Evolutionary conservation across 2,797 vertebrate species (phyloP).

Genomic region (Sternarchorhynchus goeldii): DNA sequence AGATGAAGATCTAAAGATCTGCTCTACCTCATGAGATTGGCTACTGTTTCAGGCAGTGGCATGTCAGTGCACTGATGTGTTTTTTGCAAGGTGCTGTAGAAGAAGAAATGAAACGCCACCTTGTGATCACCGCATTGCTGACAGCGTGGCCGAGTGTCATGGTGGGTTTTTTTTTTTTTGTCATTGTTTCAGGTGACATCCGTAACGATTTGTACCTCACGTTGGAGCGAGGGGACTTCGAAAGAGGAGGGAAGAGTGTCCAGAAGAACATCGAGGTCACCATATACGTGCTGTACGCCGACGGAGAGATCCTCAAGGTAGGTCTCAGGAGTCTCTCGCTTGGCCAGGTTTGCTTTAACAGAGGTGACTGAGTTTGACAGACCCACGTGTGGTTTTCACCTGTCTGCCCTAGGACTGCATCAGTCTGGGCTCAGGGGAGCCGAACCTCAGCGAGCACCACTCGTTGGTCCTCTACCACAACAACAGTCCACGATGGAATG

Average conservation of each 20-base stretch:
- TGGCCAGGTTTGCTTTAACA: neutral
- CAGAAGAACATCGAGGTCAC: constrained; percentile 99
- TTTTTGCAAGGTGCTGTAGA: neutral
- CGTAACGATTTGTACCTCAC: constrained; percentile 97
- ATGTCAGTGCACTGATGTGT: neutral
- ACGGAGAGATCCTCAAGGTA: constrained; percentile 96
- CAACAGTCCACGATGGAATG: constrained; percentile 97
- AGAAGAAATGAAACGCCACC: neutral
- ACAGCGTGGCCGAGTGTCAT: neutral
- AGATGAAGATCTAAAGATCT: constrained; percentile 5
- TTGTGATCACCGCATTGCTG: neutral
- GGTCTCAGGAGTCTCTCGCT: constrained; percentile 22
- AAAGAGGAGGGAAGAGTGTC: constrained; percentile 96
- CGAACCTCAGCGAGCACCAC: constrained; percentile 87
- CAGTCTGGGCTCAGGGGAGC: constrained; percentile 93
- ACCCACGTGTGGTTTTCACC: neutral
- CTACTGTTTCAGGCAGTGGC: neutral
- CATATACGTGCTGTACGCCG: constrained; percentile 95
- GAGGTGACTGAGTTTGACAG: neutral
- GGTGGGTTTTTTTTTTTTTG: neutral
- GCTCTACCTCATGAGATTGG: neutral
- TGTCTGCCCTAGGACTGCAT: constrained; percentile 87
- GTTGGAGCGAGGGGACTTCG: constrained; percentile 94
- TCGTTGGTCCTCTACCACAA: constrained; percentile 99
- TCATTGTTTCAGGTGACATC: constrained; percentile 81